Evolutionary conservation across 2,888 invertebrate species (phyloP).

Genomic region (Gonocerus acuteangulatus): DNA sequence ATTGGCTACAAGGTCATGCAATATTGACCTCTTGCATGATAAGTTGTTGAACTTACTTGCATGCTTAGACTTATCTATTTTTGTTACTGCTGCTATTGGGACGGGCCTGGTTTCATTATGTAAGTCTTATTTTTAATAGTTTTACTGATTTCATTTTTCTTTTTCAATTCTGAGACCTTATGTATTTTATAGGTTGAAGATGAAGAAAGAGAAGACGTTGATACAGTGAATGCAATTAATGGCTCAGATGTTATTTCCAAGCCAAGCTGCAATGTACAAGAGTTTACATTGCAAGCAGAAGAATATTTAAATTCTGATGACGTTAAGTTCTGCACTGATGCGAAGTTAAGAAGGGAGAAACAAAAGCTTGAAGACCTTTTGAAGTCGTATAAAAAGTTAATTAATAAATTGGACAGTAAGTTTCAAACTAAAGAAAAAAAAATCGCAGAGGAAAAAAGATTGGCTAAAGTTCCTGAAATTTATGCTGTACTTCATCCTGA

Average conservation of each 20-base stretch:
- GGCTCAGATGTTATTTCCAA: background rate
- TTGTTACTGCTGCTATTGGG: conserved; percentile 8
- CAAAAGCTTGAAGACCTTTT: conserved; percentile 29
- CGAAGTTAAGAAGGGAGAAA: conserved; percentile 30
- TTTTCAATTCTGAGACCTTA: background rate
- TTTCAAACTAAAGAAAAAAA: conserved; percentile 18
- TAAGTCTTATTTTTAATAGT: background rate
- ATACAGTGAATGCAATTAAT: background rate
- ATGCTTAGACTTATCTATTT: conserved; percentile 13
- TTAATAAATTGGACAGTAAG: conserved; percentile 27
- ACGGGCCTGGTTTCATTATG: background rate
- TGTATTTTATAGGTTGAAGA: conserved; percentile 3
- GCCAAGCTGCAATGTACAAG: background rate
- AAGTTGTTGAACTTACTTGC: conserved; percentile 2
- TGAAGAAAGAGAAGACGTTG: background rate
- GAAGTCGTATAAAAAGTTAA: conserved; percentile 32
- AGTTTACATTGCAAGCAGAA: conserved; percentile 28
- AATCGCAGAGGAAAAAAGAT: conserved; percentile 13
- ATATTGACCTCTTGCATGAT: conserved; percentile 13
- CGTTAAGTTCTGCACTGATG: conserved; percentile 25
- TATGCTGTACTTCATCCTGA: conserved; percentile 33
- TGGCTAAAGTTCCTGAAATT: conserved; percentile 29
- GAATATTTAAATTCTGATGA: conserved; percentile 26
- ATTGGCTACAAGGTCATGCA: conserved; percentile 10
- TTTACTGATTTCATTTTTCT: background rate